Evolutionary conservation across 2,888 invertebrate species (phyloP).

Genomic region (Fragum sueziense): DNA sequence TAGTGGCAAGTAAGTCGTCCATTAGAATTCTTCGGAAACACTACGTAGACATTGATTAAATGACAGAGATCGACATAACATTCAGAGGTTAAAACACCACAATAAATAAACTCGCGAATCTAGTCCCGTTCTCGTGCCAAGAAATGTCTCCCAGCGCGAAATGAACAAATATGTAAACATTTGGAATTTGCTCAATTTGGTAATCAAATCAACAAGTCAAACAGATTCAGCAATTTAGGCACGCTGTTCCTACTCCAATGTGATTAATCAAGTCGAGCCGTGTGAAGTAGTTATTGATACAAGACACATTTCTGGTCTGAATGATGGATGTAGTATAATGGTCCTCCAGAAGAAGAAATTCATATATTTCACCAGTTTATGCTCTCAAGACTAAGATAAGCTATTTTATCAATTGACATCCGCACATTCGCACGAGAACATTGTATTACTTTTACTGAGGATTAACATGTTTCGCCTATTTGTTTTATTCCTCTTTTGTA

Average conservation of each 20-base stretch:
- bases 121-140: conserved; percentile 13
- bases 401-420: too few species aligned
- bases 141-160: conserved; percentile 12
- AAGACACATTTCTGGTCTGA: not conserved
- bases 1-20: too few species aligned
- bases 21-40: not conserved
- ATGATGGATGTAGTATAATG: conserved; percentile 13
- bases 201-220: conserved; percentile 26
- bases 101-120: conserved; percentile 26
- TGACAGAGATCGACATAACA: conserved; percentile 3
- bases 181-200: conserved; percentile 24
- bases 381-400: too few species aligned
- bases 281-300: conserved; percentile 22
- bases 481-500: too few species aligned
- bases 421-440: too few species aligned
- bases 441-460: too few species aligned
- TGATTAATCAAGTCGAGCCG: conserved; percentile 18
- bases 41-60: conserved; percentile 4
- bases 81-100: conserved; percentile 21
- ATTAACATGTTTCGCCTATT: too few species aligned
- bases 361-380: too few species aligned
- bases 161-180: conserved; percentile 24
- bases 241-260: conserved; percentile 14
- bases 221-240: conserved; percentile 29
- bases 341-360: too few species aligned